phyloP scores from a whole-genome alignment of 2,888 invertebrate species.

The Acronicta leporina region DNA sequence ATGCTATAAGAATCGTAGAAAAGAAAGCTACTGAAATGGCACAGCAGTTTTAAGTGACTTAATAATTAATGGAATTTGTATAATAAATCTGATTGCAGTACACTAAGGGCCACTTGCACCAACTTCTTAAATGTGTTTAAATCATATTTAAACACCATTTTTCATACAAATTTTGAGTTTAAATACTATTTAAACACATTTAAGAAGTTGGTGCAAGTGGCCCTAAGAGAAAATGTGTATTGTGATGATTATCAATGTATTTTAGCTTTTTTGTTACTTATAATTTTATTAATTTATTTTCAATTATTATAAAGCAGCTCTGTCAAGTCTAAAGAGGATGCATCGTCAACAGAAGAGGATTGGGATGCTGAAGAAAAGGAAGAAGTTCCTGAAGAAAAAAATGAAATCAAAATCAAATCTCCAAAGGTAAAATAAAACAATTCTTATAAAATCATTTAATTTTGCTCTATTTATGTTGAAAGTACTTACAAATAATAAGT shows the following conservation, averaged over 20 bases:
- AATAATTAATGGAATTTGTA: slow-evolving; percentile 17
- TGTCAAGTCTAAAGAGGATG: slow-evolving; percentile 84
- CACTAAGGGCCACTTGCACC: too few relatives aligned
- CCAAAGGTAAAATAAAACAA: slow-evolving; percentile 70
- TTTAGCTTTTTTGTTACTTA: background rate
- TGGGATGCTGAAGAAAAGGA: slow-evolving; percentile 86
- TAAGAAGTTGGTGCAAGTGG: too few relatives aligned
- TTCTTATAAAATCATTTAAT: background rate
- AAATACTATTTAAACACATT: too few relatives aligned
- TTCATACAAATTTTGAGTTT: too few relatives aligned
- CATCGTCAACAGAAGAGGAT: slow-evolving; percentile 85
- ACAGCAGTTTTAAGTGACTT: slow-evolving; percentile 30
- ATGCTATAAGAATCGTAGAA: slow-evolving; percentile 35
- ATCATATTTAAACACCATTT: too few relatives aligned
- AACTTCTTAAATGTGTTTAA: too few relatives aligned
- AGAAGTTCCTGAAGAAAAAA: slow-evolving; percentile 79
- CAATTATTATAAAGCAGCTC: slow-evolving; percentile 68
- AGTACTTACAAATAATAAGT: too few relatives aligned
- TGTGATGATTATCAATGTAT: slow-evolving; percentile 18
- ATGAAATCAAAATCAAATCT: slow-evolving; percentile 78
- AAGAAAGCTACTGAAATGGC: slow-evolving; percentile 24
- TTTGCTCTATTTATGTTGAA: too few relatives aligned
- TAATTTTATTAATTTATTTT: slow-evolving; percentile 26
- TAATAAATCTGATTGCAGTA: slow-evolving; percentile 7
- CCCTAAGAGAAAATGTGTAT: slow-evolving; percentile 18